Evolutionary conservation across 2,888 invertebrate genomes (phyloP).

Genomic region (Dasypolia templi): DNA sequence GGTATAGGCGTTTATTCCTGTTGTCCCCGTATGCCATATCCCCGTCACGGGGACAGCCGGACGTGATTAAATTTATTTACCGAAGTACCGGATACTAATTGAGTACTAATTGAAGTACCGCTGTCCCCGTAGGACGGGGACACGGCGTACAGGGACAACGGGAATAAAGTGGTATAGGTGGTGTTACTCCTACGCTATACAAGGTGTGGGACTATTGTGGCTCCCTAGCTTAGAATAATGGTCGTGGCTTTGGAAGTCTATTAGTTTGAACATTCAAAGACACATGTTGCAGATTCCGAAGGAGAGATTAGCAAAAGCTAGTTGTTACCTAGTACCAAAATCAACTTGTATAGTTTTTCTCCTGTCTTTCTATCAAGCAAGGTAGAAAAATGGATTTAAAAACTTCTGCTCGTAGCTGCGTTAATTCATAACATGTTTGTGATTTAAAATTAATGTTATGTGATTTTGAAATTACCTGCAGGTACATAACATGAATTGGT

Average conservation of each 20-base stretch:
- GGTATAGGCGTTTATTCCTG: too few species aligned
- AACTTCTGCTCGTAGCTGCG: neutral
- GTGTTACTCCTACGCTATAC: constrained; percentile 41
- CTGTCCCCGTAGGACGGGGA: too few species aligned
- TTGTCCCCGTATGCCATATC: too few species aligned
- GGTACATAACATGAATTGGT: constrained; percentile 1
- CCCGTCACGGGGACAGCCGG: too few species aligned
- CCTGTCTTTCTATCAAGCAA: neutral
- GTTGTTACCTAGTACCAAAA: neutral
- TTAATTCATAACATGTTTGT: neutral
- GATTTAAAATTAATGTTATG: too few species aligned
- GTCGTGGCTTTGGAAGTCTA: constrained; percentile 12
- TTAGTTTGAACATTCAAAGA: constrained; percentile 1
- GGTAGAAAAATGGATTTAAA: neutral
- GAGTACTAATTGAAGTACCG: too few species aligned
- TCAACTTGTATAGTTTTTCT: neutral
- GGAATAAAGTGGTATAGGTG: constrained; percentile 33
- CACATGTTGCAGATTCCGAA: constrained; percentile 6
- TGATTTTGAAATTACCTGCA: too few species aligned
- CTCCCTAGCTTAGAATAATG: constrained; percentile 10
- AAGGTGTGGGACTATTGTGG: constrained; percentile 38
- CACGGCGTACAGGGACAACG: too few species aligned
- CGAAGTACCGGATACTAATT: too few species aligned
- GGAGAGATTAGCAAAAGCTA: neutral
- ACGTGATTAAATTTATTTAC: too few species aligned